Evolutionary conservation across 2,797 vertebrate species (phyloP).

Genomic region (Oreortyx pictus): DNA sequence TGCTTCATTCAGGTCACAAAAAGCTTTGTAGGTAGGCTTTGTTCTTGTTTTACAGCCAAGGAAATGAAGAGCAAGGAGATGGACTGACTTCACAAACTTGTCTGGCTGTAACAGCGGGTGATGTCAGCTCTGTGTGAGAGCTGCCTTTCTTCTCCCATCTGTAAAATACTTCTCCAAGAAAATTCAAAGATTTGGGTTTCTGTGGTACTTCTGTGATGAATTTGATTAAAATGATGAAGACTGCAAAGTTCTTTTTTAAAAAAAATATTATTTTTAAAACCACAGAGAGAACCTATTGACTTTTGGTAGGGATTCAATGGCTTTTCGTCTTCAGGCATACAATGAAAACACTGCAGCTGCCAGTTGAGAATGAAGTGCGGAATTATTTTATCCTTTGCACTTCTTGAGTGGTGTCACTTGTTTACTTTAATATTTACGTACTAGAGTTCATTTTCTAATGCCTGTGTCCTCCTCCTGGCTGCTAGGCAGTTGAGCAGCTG

Average conservation of each 20-base stretch:
- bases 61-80: not conserved
- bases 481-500: constrained; percentile 93
- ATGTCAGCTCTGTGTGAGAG: not conserved
- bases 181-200: not conserved
- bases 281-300: not conserved
- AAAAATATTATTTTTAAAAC: not conserved
- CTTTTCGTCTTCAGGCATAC: not conserved
- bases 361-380: not conserved
- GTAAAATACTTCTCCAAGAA: not conserved
- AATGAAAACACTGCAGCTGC: not conserved
- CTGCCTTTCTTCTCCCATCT: not conserved
- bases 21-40: not conserved
- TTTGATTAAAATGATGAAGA: not conserved
- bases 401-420: not conserved
- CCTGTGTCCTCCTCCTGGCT: not conserved
- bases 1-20: not conserved
- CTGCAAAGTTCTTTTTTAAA: not conserved
- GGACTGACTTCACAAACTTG: not conserved
- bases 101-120: not conserved
- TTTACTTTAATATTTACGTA: not conserved
- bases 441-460: not conserved
- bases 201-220: not conserved
- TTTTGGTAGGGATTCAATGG: not conserved
- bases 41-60: not conserved
- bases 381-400: not conserved